Base-by-base conservation (phyloP, 2,113 vertebrate species). In the Machaerirhynchus nigripectus region DNA sequence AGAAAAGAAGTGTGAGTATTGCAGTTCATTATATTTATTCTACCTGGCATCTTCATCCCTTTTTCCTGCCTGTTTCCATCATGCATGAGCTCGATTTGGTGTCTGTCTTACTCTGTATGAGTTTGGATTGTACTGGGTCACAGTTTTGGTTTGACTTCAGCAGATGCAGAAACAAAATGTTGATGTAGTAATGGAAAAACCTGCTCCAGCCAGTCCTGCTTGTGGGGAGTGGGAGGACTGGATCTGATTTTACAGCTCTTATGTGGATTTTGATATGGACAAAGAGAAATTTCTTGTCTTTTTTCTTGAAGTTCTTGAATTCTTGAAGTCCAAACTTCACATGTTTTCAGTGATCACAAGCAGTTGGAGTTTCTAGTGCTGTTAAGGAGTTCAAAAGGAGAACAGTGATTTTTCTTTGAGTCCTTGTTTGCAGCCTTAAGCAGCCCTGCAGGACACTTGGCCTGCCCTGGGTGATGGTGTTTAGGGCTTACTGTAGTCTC, bases 1-100 rank as follows among this genome's bases (percentile, higher is more conserved):
- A 97, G 99, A 99, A 98, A 99, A 99, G 97, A 99, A 99, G 98
- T 99, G 99, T 99, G 98, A 99, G 99, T 98, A 94, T 83, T 35
- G 59, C 35, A 53, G 6, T 64, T 57, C 3, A 19, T n/a, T 6
- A 2, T 61, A 7, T 30, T 78, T 64, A 18, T 40, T 77, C 64
- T 57, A 33, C 21, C 14, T 55, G 20, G 10, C 33, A 2, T 17
- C 55, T 87, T 50, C 46, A 44, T 23, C 68, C 50, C 21, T 59
- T 52, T 64, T 33, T 46, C 67, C 44, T 86, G 40, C 67, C 70
- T 81, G 30, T 68, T 35, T 84, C 56, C 15, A 20, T 60, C 5
- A 0, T 61, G 82, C 73, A 74, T 64, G 90, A 94, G 52, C 64
- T 75, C 13, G 2, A 0, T 55, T 42, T 64, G 21, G 10, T 35